These are phyloP conservation scores for Hylaeus anthracinus DNA, from an alignment of 1,140 invertebrate species.

Conservation along the genomic window DNA sequence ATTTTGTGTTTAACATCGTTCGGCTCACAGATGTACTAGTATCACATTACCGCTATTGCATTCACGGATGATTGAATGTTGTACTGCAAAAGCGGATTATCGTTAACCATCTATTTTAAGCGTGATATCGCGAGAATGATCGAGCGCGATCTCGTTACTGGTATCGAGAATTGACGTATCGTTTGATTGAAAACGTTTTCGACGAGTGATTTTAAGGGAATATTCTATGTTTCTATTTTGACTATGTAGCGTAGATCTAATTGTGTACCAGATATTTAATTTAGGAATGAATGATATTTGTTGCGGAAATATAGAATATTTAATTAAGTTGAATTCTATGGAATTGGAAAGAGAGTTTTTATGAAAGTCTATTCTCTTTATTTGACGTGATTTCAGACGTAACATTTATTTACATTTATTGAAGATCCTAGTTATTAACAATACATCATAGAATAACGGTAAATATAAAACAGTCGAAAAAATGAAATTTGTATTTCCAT, in stretches of 20 bases:
- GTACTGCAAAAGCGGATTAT: not conserved
- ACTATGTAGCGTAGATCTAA: too few relatives aligned
- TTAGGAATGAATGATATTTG: not conserved
- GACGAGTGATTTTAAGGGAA: too few relatives aligned
- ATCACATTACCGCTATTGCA: constrained; percentile 1
- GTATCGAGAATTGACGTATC: not conserved
- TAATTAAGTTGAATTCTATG: not conserved
- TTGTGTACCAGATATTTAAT: not conserved
- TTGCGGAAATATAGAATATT: not conserved
- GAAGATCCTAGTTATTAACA: too few relatives aligned
- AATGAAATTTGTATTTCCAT: too few relatives aligned
- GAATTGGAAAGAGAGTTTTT: too few relatives aligned
- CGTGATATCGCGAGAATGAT: not conserved
- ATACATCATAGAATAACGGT: too few relatives aligned
- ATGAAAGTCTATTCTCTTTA: too few relatives aligned
- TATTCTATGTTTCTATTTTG: too few relatives aligned
- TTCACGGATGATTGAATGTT: not conserved
- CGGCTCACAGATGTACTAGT: constrained; percentile 11
- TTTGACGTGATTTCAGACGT: too few relatives aligned
- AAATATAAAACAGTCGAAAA: too few relatives aligned
- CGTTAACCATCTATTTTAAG: constrained; percentile 21
- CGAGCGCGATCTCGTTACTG: not conserved
- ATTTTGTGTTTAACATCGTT: not conserved
- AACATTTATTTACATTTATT: too few relatives aligned
- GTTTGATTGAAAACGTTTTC: too few relatives aligned